phyloP scores from a whole-genome alignment of 2,113 vertebrate genomes.

The Etheostoma cragini region DNA sequence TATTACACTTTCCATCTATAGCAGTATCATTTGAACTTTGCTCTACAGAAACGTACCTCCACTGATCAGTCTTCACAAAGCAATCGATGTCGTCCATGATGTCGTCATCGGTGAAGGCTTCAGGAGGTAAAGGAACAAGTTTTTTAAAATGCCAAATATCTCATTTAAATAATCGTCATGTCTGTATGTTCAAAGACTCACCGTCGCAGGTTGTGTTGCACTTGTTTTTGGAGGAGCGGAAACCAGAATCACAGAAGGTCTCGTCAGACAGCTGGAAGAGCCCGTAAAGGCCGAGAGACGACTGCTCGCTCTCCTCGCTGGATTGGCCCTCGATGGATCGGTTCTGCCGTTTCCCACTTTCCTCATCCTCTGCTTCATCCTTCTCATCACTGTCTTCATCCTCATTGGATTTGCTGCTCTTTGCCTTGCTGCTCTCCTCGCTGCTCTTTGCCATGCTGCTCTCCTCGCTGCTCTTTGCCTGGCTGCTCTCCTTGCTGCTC shows the following conservation, averaged over 20 bases:
- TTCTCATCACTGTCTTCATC: background rate
- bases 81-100: conserved; percentile 59
- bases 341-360: background rate
- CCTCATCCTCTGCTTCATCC: background rate
- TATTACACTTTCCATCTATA: no score
- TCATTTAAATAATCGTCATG: background rate
- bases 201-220: conserved; percentile 50
- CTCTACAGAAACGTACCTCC: conserved; percentile 43
- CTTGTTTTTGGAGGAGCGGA: conserved; percentile 33
- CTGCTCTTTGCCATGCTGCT: no score
- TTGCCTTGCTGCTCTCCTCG: no score
- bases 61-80: background rate
- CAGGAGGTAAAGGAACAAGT: background rate
- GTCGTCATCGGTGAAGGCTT: conserved; percentile 63
- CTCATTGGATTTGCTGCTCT: no score
- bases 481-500: no score
- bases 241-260: conserved; percentile 40
- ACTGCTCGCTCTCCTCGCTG: no score
- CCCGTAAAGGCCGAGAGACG: conserved; percentile 27
- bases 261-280: conserved; percentile 68
- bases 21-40: background rate
- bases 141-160: background rate
- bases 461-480: no score
- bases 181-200: conserved; percentile 29
- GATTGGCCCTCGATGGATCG: no score